Conservation (phyloP, 2,113 vertebrate genomes). For the Channa argus region DNA sequence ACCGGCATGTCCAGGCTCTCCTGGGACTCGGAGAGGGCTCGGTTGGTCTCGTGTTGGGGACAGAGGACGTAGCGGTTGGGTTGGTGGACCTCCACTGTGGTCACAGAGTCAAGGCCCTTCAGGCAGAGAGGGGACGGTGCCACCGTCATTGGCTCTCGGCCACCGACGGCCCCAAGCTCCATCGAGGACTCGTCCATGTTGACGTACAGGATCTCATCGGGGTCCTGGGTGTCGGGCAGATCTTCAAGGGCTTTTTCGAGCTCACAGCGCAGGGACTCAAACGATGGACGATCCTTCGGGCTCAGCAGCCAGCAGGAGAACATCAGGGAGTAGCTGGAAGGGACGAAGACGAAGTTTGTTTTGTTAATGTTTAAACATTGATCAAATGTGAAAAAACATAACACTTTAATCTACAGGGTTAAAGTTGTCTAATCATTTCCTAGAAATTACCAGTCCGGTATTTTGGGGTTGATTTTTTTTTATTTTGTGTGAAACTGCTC, state of each 20-base stretch:
- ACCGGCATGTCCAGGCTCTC: conserved; percentile 76
- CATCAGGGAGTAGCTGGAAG: conserved; percentile 89
- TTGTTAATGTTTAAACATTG: not conserved
- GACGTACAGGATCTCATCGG: conserved; percentile 92
- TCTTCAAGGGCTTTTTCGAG: conserved; percentile 88
- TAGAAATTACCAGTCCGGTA: too few species aligned
- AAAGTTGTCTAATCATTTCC: too few species aligned
- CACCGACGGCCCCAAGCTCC: conserved; percentile 79
- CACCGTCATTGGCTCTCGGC: conserved; percentile 79
- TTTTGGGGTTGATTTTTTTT: too few species aligned
- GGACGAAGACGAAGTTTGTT: not conserved
- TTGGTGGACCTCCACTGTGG: conserved; percentile 85
- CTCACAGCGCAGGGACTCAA: conserved; percentile 84
- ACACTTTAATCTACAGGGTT: too few species aligned
- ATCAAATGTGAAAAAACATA: too few species aligned
- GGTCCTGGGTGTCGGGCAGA: conserved; percentile 87
- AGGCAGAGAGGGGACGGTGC: conserved; percentile 62
- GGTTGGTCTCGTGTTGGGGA: conserved; percentile 84
- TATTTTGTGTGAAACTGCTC: too few species aligned
- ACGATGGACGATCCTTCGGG: conserved; percentile 88
- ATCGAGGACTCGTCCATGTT: conserved; percentile 90
- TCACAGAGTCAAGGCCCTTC: conserved; percentile 84
- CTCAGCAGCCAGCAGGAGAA: conserved; percentile 92
- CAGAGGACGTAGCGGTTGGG: conserved; percentile 90
- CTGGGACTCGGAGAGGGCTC: conserved; percentile 72